Evolutionary conservation across 2,888 invertebrate genomes (phyloP), one percentile per base, ranked within the genome.

Genomic region (Ophioninae sp.): DNA sequence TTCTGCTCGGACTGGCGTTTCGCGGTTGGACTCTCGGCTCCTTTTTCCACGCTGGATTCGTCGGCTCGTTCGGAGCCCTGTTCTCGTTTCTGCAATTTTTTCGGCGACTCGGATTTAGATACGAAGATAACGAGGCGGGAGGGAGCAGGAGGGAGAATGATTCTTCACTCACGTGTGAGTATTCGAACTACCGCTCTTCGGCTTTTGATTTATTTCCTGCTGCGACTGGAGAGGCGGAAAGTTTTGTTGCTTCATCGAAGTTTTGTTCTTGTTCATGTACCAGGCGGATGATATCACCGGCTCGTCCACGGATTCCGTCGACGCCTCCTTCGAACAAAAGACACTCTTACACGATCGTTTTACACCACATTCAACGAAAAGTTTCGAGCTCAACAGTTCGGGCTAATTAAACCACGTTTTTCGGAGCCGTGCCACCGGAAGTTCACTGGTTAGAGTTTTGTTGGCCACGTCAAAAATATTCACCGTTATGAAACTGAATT

Each of bases 251-350:
- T 92, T 91, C 17, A 59, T 88, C 41, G 86, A 88, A n/a, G 86
- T 64, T 86, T 93, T 93, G 74, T 90, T 92, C 79, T 93, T 93
- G 86, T 92, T 93, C 76, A 90, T 92, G 75, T 93, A 93, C 93
- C 93, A 93, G 67, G 93, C 93, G 17, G 92, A 92, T 5, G 92
- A 90, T 76, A 93, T 92, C 17, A 93, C 92, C 80, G 93, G 93
- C 76, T 93, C 92, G 56, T 92, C 92, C 30, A 85, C 87, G 30
- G 87, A 88, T 7, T 81, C 81, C 20, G 81, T 74, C 0, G 89
- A 44, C 44, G 83, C 70, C 85, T 91, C 90, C 91, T 91, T 50
- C 50, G 17, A 17, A 50, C 17, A 13, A 50, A 17, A 0, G 50
- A 13, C 13, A 30, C 3, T 30, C 30, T 30, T 30, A 30, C 30